Evolutionary conservation across 2,113 vertebrate species (phyloP), one percentile per base, ranked within the genome.

Genomic region (Pedionomus torquatus): DNA sequence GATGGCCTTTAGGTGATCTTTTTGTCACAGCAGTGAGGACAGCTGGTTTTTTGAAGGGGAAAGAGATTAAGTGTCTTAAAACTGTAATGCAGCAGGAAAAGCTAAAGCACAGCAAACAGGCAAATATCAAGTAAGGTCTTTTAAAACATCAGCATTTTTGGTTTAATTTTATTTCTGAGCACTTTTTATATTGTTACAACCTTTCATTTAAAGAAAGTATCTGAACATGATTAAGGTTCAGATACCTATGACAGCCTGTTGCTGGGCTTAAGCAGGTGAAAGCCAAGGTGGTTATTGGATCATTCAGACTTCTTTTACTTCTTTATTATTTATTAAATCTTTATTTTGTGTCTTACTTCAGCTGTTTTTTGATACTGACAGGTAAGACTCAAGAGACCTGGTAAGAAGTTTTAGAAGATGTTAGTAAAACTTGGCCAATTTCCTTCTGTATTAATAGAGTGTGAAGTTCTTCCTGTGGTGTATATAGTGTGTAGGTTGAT

Each of bases 21-120:
- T 60, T n/a, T 23, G 21, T 31, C 43, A 41, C 4, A 83, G n/a
- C 3, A 65, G 28, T 24, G 28, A 65, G 44, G 15, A 52, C 23
- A 74, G 23, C 11, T 35, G 8, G 77, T 80, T 76, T 86, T 83
- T 28, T 82, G 39, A 68, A 71, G 9, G 15, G 60, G 15, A 74
- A 41, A 6, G 5, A 8, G 11, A 24, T 80, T 76, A 63, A 61
- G 5, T 33, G 17, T 60, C 43, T 75, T 88, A 46, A 68, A 46
- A 17, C 5, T 28, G 8, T 25, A 54, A 17, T 0, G 0, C 19
- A 28, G 35, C 14, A 76, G 26, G 5, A 48, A 17, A 13, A 52
- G 41, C 8, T 88, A 17, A 83, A n/a, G 37, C 19, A 44, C 10
- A 87, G 12, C 7, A 23, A 46, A 72, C 14, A 49, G 10, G 20